Evolutionary conservation across 37 sponge, comb jelly and placozoan species (phyloP).

Genomic region (Cliona cf. orientalis): DNA sequence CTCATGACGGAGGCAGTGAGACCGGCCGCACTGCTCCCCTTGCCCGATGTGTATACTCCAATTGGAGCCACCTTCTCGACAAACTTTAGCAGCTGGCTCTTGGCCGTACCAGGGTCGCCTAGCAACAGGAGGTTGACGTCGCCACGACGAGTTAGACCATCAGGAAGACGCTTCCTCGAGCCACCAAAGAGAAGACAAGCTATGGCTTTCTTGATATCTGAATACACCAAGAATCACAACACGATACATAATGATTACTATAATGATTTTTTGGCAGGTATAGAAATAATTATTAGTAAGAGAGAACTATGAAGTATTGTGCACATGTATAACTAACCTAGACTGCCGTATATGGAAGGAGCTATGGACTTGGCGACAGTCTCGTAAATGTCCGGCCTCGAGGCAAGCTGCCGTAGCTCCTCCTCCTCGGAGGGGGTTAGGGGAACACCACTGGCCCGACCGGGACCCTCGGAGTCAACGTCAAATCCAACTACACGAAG

Average conservation of each 20-base stretch:
- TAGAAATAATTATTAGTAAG: no score
- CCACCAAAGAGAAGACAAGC: conserved; percentile 97
- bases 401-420: conserved; percentile 79
- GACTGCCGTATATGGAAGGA: conserved; percentile 98
- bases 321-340: conserved; percentile 36
- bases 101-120: conserved; percentile 99
- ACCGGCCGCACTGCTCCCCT: conserved; percentile 99
- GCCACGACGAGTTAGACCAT: conserved; percentile 95
- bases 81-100: conserved; percentile 99
- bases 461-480: conserved; percentile 89
- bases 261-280: neutral
- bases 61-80: conserved; percentile 99
- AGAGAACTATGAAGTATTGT: neutral
- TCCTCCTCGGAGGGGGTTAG: conserved; percentile 95
- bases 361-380: conserved; percentile 82
- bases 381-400: conserved; percentile 85
- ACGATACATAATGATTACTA: neutral
- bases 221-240: no score
- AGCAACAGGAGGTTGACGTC: conserved; percentile 97
- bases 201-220: conserved; percentile 98
- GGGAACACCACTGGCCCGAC: conserved; percentile 64
- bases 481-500: conserved; percentile 94
- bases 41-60: conserved; percentile 99
- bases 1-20: conserved; percentile 97
- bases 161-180: conserved; percentile 95